These are phyloP conservation scores for Helicolenus hilgendorfi DNA, from an alignment of 2,797 vertebrate species.

Conservation along the genomic window DNA sequence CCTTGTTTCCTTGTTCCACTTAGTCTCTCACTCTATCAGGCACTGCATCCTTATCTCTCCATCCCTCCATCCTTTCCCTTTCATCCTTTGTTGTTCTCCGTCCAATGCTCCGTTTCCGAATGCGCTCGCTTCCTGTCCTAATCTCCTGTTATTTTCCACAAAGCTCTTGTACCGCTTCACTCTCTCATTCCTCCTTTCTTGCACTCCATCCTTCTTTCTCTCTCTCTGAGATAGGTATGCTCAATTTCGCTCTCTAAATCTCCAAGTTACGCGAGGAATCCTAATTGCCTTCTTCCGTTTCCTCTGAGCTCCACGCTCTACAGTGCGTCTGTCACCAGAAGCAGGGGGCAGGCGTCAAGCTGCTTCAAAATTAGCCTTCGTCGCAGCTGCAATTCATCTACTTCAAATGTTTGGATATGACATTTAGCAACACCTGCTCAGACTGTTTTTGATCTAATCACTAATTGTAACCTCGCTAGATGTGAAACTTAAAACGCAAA, in stretches of 20 bases:
- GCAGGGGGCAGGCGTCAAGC: conserved; percentile 6
- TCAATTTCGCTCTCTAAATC: conserved; percentile 86
- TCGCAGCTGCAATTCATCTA: conserved; percentile 8
- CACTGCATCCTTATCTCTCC: conserved; percentile 52
- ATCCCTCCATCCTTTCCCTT: conserved; percentile 68
- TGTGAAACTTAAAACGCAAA: neutral
- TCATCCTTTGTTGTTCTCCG: conserved; percentile 71
- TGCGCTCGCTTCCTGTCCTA: conserved; percentile 83
- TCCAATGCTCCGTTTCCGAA: conserved; percentile 74
- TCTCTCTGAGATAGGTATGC: conserved; percentile 83
- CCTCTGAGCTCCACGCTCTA: conserved; percentile 50
- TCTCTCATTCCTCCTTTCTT: conserved; percentile 57
- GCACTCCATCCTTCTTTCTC: conserved; percentile 24
- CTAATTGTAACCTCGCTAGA: neutral
- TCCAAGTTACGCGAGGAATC: conserved; percentile 84
- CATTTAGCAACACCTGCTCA: conserved; percentile 5
- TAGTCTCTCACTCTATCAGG: conserved; percentile 39
- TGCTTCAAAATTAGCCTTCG: conserved; percentile 14
- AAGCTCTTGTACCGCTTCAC: conserved; percentile 50
- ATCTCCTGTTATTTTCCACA: conserved; percentile 87
- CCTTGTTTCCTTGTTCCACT: conserved; percentile 29
- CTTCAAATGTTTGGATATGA: conserved; percentile 28
- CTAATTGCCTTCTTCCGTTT: conserved; percentile 88
- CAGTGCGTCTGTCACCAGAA: conserved; percentile 46
- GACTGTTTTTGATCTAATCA: neutral